These are phyloP conservation scores for Dasyornis broadbenti DNA, from an alignment of 2,113 vertebrate species.

Conservation along the genomic window DNA sequence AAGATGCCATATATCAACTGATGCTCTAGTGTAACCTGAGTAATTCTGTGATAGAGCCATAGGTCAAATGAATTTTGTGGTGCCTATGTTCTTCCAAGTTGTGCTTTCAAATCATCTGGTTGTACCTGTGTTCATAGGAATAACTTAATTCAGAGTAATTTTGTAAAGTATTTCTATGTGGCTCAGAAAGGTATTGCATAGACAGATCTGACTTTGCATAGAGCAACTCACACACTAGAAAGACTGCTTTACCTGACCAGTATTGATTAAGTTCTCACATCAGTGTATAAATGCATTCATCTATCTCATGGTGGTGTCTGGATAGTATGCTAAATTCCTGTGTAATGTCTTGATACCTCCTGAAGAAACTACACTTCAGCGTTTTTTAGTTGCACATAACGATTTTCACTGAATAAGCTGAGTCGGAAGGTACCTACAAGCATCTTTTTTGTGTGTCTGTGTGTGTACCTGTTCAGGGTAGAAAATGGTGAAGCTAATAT, in stretches of 20 bases:
- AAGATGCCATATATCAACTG: rapidly evolving
- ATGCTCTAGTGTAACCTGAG: background rate
- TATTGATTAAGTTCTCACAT: background rate
- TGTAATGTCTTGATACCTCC: background rate
- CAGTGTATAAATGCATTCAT: background rate
- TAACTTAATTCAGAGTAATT: background rate
- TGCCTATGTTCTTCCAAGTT: background rate
- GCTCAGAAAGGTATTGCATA: background rate
- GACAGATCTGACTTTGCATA: background rate
- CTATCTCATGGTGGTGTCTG: background rate
- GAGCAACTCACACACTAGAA: background rate
- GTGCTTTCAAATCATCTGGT: background rate
- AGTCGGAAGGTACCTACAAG: background rate
- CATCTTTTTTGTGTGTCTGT: background rate
- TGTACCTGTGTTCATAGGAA: background rate
- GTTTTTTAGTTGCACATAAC: background rate
- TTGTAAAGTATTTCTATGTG: background rate
- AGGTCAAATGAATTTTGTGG: background rate
- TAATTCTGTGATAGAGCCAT: background rate
- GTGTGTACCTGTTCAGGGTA: background rate
- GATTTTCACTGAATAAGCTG: background rate
- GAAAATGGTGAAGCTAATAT: background rate
- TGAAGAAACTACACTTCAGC: background rate
- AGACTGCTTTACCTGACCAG: background rate
- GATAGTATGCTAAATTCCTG: background rate